Conservation (phyloP, 2,113 vertebrate species). For the Paratilapia polleni region DNA sequence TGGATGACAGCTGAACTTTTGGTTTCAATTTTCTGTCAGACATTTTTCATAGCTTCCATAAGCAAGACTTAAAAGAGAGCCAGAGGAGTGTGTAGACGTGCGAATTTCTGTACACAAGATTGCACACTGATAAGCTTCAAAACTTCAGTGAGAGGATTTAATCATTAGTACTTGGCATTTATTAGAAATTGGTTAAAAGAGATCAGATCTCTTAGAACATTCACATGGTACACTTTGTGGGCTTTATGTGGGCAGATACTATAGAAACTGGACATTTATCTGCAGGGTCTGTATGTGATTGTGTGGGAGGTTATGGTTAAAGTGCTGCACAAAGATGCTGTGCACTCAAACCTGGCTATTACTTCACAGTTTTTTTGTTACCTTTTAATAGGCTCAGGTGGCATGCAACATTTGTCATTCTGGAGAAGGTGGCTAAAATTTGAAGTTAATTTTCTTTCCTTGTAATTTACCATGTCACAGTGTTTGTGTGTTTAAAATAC, state of each 20-base stretch:
- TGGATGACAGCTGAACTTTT: constrained; percentile 40
- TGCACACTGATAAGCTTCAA: not conserved
- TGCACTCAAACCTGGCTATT: not conserved
- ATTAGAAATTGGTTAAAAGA: constrained; percentile 1
- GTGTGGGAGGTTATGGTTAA: not conserved
- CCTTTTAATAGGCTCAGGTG: constrained; percentile 21
- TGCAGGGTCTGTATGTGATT: not conserved
- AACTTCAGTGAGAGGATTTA: constrained; percentile 9
- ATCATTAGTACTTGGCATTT: not conserved
- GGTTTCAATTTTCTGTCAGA: constrained; percentile 57
- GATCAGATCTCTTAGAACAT: not conserved
- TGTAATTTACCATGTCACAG: not conserved
- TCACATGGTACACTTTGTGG: not conserved
- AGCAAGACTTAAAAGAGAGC: constrained; percentile 12
- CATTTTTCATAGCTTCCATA: constrained; percentile 34
- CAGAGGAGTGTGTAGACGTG: not conserved
- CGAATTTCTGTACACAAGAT: not conserved
- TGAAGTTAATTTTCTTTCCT: not conserved
- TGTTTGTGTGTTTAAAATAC: not conserved
- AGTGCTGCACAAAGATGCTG: constrained; percentile 1
- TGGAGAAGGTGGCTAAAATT: not conserved
- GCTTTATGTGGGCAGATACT: not conserved
- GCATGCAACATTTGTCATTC: constrained; percentile 1
- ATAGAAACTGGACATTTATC: not conserved
- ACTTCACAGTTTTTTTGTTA: not conserved